These are phyloP conservation scores for Brienomyrus longianalis DNA, from an alignment of 2,113 vertebrate genomes.

Conservation along the genomic window DNA sequence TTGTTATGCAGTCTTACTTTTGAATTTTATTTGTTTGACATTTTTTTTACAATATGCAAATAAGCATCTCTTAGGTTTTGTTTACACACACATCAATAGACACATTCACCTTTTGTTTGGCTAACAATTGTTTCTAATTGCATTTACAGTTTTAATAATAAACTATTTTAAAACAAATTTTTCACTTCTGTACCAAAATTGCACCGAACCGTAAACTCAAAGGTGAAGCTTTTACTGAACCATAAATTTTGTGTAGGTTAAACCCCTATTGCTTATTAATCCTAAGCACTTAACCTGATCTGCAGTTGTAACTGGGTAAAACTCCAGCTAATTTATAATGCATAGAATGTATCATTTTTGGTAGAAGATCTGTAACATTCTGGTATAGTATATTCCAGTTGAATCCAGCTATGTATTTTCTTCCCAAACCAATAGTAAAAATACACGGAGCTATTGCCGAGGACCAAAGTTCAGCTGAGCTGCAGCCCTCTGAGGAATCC, in stretches of 20 bases:
- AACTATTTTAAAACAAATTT: background rate
- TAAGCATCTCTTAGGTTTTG: background rate
- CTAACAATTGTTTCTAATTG: background rate
- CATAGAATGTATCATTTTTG: background rate
- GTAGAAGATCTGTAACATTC: background rate
- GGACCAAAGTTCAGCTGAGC: background rate
- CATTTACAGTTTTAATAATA: background rate
- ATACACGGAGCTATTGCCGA: background rate
- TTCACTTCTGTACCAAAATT: background rate
- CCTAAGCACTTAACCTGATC: background rate
- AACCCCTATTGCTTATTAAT: background rate
- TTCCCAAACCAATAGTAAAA: background rate
- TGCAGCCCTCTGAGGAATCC: background rate
- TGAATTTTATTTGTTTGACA: background rate
- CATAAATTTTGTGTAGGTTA: background rate
- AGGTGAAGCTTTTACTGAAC: background rate
- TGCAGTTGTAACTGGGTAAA: background rate
- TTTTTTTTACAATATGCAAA: background rate
- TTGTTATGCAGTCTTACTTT: background rate
- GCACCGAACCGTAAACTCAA: background rate
- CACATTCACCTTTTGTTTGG: background rate
- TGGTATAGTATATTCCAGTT: background rate
- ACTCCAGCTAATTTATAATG: background rate
- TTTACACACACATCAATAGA: background rate
- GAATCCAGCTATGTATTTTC: background rate